phyloP scores from a whole-genome alignment of 92 coral and sea anemone genomes.

The Pocillopora meandrina region DNA sequence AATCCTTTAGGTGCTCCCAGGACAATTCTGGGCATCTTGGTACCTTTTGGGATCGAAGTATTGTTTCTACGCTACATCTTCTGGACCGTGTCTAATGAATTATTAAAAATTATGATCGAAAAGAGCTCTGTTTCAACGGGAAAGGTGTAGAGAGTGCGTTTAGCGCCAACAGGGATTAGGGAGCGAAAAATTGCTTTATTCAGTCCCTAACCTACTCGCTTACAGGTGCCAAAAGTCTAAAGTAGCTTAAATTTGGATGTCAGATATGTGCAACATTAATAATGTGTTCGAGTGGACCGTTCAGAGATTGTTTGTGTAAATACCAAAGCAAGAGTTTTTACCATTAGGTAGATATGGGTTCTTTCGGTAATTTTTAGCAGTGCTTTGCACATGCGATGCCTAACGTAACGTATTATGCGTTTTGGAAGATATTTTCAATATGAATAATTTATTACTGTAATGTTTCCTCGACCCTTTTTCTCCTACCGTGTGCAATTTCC shows the following conservation, averaged over 20 bases:
- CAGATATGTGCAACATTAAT: neutral
- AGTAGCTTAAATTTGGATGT: neutral
- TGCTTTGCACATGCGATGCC: neutral
- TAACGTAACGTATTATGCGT: conserved; percentile 28
- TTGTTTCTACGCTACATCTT: conserved; percentile 3
- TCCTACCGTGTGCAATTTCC: neutral
- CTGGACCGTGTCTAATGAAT: conserved; percentile 29
- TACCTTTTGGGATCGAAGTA: neutral
- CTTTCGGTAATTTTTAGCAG: neutral
- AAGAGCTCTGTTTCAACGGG: conserved; percentile 17
- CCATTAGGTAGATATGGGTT: neutral
- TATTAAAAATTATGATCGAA: conserved; percentile 27
- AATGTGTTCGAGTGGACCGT: neutral
- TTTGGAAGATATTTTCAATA: conserved; percentile 20
- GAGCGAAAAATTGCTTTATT: neutral
- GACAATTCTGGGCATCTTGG: conserved; percentile 8
- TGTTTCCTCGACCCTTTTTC: neutral
- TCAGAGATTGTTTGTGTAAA: neutral
- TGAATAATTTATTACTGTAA: conserved; percentile 46
- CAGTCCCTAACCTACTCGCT: neutral
- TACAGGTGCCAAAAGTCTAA: conserved; percentile 4
- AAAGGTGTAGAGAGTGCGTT: neutral
- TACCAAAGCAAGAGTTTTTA: neutral
- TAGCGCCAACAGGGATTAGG: neutral
- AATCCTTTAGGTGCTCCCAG: conserved; percentile 7